phyloP scores from a whole-genome alignment of 2,888 invertebrate species.

The Nomada fabriciana region DNA sequence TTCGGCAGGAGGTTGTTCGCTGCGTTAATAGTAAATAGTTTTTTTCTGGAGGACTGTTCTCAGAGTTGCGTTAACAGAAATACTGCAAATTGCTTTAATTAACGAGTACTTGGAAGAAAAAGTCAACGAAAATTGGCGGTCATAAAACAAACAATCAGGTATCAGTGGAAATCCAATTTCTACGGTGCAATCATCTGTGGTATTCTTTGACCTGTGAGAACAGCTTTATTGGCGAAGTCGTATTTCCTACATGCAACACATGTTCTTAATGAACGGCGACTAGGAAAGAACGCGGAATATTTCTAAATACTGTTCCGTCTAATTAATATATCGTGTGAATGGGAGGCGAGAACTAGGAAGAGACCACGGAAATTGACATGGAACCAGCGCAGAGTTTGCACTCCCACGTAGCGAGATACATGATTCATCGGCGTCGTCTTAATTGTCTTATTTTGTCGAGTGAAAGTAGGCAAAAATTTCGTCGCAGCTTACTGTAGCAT shows the following conservation, averaged over 20 bases:
- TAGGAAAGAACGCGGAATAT: conserved; percentile 30
- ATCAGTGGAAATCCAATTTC: not conserved
- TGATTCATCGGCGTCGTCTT: conserved; percentile 58
- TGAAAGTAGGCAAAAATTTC: conserved; percentile 47
- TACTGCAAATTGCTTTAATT: no score
- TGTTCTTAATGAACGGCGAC: conserved; percentile 14
- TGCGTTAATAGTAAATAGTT: no score
- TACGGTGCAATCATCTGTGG: not conserved
- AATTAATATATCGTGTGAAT: conserved; percentile 72
- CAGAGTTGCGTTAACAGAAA: no score
- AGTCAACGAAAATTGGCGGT: not conserved
- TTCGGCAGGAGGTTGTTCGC: no score
- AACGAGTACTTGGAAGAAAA: no score
- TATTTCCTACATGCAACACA: not conserved
- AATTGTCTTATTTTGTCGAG: conserved; percentile 59
- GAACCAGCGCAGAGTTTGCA: conserved; percentile 62
- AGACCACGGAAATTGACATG: conserved; percentile 71
- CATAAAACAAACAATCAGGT: not conserved
- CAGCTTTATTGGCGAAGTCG: not conserved
- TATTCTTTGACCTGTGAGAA: not conserved
- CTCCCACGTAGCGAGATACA: conserved; percentile 69
- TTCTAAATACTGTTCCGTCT: conserved; percentile 43
- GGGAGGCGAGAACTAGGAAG: conserved; percentile 68
- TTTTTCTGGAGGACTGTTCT: no score
- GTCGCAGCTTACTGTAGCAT: not conserved